Evolutionary conservation across 2,113 vertebrate species (phyloP), one percentile per base, ranked within the genome.

Genomic region (Syrmaticus mikado): DNA sequence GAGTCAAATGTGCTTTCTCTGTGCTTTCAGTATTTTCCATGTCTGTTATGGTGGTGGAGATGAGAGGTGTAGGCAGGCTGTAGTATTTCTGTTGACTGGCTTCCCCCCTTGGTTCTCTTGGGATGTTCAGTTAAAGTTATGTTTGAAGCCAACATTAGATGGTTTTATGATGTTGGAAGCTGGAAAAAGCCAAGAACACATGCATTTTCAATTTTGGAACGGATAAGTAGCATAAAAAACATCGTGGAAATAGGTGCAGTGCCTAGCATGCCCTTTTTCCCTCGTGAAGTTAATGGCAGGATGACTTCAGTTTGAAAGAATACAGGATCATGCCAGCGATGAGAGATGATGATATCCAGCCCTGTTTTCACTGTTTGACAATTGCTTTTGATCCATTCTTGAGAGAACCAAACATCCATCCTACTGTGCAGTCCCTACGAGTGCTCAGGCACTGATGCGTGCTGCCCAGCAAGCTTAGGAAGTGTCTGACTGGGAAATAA

Each of bases 1-100:
- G 20, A 92, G 78, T 72, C 78, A 85, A 92, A 66, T 89, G 93
- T 62, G 87, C 76, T 79, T 95, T 91, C 90, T 93, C 80, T 90
- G 55, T 93, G 57, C 57, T 92, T 94, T 74, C 85, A 87, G 21
- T 88, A 77, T 90, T 95, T 96, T 90, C 90, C 88, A 40, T 19
- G 57, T 84, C 66, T 74, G 7, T 53, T 24, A 25, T 30, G 50
- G 82, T 41, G 46, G 57, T 90, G 61, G 90, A 80, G 83, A 76
- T 30, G 28, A 89, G 76, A 91, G 68, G n/a, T 75, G 50, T 8
- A 48, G 78, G 20, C 36, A 70, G 67, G 18, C 58, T 53, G 55
- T 11, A 52, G 20, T 48, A 61, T 75, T 79, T 76, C 50, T 45
- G 27, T 41, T 57, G 72, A 70, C 38, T 62, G 90, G 70, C 41